Base-by-base conservation (phyloP, 2,797 vertebrate species). In the Limnodromus scolopaceus region DNA sequence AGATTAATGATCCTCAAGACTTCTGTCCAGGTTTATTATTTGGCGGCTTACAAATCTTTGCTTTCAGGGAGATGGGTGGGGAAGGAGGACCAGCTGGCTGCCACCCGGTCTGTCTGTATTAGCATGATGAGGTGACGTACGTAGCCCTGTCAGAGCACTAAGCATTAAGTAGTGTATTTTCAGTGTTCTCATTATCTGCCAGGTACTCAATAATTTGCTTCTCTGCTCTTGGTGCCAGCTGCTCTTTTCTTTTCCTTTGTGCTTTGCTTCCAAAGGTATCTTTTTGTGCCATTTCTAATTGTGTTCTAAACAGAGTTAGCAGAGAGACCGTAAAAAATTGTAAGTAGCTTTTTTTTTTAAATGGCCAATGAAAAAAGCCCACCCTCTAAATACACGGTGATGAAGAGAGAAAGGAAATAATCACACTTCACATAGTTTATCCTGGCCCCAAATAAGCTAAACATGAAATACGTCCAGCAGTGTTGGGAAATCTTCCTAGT, bases 21-120 rank as follows among this genome's bases (percentile, higher is more conserved):
- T 95, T 96, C 95, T 97, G 93, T 95, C 96, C 93, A 85, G 92
- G 86, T 96, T 97, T 91, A 95, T 96, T 96, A 97, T 75, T 91
- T 84, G 81, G 86, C 28, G 2, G 70, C 84, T 93, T 93, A 95
- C 77, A 97, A 89, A 91, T 89, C 94, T 94, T 87, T 83, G 92
- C 93, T 95, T 94, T 95, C 78, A 75, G 86, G 46, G 25, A 92
- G 87, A 24, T 94, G 92, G 89, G 72, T 94, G 89, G 91, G 79
- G 78, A 95, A 68, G 79, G 72, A 91, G 86, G 77, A 93, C 72
- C 96, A 96, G 87, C 94, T 95, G 95, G 96, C 94, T 95, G 91
- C 94, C 95, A 92, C 85, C 84, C 77, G 61, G 32, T 92, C 96
- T 89, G 94, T 87, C 86, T 87, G 2, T 93, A 57, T 96, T 94